Base-by-base conservation (phyloP, 1,140 invertebrate species). In the Drosophila neocordata region DNA sequence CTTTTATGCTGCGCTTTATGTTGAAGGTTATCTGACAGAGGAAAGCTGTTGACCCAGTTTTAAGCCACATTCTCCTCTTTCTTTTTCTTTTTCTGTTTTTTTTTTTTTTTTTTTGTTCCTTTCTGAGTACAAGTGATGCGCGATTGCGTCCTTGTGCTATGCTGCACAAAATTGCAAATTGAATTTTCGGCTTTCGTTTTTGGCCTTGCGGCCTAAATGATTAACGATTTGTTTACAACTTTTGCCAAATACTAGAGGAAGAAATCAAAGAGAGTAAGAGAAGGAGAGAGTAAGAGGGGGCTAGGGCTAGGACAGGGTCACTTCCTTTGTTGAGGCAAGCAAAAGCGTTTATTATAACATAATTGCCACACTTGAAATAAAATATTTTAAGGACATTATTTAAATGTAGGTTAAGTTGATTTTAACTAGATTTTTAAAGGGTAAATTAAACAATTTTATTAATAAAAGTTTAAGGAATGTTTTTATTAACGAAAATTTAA, bases 1-100 rank as follows among this genome's bases (percentile, higher is more conserved):
- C 70, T 78, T 85, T 79, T 62, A 66, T 88, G 83, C 79, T 88
- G 76, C 79, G 69, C 55, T 79, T 83, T 73, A 88, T 88, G 83
- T 63, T 88, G 83, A 88, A 88, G 83, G 83, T 88, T 88, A 88
- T 76, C 18, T 48, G 60, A 44, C 53, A 66, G 66, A 63, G 18
- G 34, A 53, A 12, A 37, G n/a, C 72, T 69, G 72, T 79, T 83
- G 79, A 83, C 84, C 83, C 71, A 87, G 65, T 88, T 81, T 57
- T 8, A 20, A 55, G 18, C 18, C 53, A 53, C n/a, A 22, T 31
- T 31, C 27, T 31, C 6, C 27, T 31, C 27, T 5, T 31, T 4
- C 24, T 24, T 24, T 24, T 24, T 24, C 4, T 24, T 24, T 24
- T 1, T 24, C 4, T n/a, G n/a, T n/a, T n/a, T n/a, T n/a, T n/a